These are phyloP conservation scores for Ophonus ardosiacus DNA, from an alignment of 2,888 invertebrate species.

Conservation along the genomic window DNA sequence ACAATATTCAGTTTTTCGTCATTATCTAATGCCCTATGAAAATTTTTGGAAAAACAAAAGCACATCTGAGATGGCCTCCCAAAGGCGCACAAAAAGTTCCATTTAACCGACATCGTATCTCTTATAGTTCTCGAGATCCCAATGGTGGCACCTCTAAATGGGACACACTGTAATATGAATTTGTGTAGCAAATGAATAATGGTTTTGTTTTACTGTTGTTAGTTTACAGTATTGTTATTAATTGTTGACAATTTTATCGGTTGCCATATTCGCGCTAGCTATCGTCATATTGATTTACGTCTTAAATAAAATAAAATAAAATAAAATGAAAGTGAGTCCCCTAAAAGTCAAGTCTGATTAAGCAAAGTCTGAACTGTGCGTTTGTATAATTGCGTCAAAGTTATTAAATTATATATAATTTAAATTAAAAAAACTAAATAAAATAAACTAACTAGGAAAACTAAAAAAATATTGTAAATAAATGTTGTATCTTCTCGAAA, in stretches of 20 bases:
- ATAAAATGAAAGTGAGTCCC: slow-evolving; percentile 50
- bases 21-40: too few relatives aligned
- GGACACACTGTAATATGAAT: slow-evolving; percentile 17
- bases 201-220: slow-evolving; percentile 42
- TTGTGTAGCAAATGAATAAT: slow-evolving; percentile 36
- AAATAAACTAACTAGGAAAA: slow-evolving; percentile 49
- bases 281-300: slow-evolving; percentile 49
- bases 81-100: too few relatives aligned
- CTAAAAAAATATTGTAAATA: slow-evolving; percentile 61
- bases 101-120: too few relatives aligned
- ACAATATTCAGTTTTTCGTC: too few relatives aligned
- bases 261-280: slow-evolving; percentile 61
- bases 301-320: slow-evolving; percentile 42
- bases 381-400: slow-evolving; percentile 57
- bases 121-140: too few relatives aligned
- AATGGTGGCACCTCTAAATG: too few relatives aligned
- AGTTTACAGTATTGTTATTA: slow-evolving; percentile 53
- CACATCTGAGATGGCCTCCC: too few relatives aligned
- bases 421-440: slow-evolving; percentile 58
- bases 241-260: slow-evolving; percentile 56
- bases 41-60: too few relatives aligned
- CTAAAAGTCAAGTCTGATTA: slow-evolving; percentile 73
- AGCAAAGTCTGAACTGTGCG: slow-evolving; percentile 73
- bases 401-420: slow-evolving; percentile 61
- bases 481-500: slow-evolving; percentile 57